Base-by-base conservation (phyloP, 2,797 vertebrate species). In the Synanceia verrucosa region DNA sequence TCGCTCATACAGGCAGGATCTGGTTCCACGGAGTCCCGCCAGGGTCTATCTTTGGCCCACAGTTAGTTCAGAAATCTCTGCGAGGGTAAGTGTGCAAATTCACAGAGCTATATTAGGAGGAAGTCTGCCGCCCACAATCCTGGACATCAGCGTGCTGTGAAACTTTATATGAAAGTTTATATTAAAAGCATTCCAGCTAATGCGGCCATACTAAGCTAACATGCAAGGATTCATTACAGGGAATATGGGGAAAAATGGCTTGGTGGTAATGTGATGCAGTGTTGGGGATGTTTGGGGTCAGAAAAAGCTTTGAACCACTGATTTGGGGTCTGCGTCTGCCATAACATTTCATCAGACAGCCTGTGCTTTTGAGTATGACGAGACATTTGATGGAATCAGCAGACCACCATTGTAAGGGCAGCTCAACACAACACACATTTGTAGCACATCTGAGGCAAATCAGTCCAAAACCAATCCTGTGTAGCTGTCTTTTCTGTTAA, bases 1-100 rank as follows among this genome's bases (percentile, higher is more conserved):
- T 65, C 55, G 47, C 33, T 67, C 58, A 48, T 1, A n/a, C 29
- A 26, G 24, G 34, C 43, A 9, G 24, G 56, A 47, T 65, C 61
- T 59, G 55, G 57, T 55, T 70, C 56, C 73, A 51, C 18, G 48
- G 61, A 75, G 70, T 79, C 50, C 78, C 67, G 2, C 70, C 60
- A 74, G 74, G 70, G 8, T 73, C 68, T 75, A 55, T 73, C 39
- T 81, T 72, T 65, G 83, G 66, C 52, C 65, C 55, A 66, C 41
- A 8, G 16, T 58, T 29, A 9, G 36, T 64, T 65, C 26, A 29
- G 10, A 79, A 62, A 81, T 64, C 71, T 48, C 7, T 19, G 19
- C 10, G 3, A 47, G 39, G 46, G 56, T 59, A 61, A 28, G 29
- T 79, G 70, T 55, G 61, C 41, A 59, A 74, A 77, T 64, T 57